A percentile compares a stretch with the other conserved stretches of the same genome.
phyloP scores from a whole-genome alignment of 2,113 vertebrate genomes.

The Oceanites oceanicus region DNA sequence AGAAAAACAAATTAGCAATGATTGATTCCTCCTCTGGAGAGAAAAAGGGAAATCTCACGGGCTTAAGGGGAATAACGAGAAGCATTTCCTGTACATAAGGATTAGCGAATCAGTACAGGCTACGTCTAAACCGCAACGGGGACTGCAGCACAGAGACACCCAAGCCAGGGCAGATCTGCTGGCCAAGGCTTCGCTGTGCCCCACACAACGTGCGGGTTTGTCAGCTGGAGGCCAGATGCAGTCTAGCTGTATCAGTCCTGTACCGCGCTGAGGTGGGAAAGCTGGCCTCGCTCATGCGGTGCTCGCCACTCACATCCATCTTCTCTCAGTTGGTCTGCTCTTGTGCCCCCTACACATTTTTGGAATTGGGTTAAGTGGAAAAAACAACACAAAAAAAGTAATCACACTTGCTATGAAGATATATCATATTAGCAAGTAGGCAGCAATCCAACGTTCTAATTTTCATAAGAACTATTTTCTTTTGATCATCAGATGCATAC shows the following conservation, averaged over 20 bases:
- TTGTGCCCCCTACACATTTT: too few relatives aligned
- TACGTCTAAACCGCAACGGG: accelerated
- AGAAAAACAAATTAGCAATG: neutral
- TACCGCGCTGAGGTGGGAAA: accelerated
- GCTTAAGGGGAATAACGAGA: neutral
- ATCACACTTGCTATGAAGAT: neutral
- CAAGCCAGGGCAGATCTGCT: neutral
- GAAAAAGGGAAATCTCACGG: neutral
- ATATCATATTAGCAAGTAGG: neutral
- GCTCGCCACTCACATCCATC: neutral
- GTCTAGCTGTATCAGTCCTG: neutral
- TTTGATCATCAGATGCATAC: neutral
- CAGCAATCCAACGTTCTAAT: neutral
- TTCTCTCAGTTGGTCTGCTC: neutral
- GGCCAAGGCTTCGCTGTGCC: neutral
- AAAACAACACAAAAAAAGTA: neutral
- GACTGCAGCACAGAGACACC: neutral
- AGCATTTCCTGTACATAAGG: neutral
- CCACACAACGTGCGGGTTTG: accelerated
- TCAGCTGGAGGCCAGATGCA: neutral
- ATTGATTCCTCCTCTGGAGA: neutral
- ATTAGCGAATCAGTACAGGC: neutral
- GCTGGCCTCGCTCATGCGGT: neutral
- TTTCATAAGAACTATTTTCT: neutral
- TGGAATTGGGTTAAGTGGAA: neutral